phyloP scores from a whole-genome alignment of 2,113 vertebrate species.

The Trichechus manatus region DNA sequence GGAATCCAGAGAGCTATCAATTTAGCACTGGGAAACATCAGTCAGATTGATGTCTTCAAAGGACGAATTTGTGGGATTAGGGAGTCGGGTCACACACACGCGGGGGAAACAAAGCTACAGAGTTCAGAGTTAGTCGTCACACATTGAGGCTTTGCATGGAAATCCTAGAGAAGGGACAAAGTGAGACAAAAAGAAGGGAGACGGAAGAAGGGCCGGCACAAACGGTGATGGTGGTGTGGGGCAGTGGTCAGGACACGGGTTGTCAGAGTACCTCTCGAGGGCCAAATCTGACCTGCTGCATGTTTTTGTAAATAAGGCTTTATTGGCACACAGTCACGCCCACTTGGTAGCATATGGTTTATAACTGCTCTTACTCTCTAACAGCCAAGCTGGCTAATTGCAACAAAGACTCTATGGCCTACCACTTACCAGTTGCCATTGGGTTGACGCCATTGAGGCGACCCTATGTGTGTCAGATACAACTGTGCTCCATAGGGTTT shows the following conservation, averaged over 20 bases:
- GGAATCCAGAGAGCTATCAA: conserved; percentile 40
- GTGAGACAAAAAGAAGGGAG: neutral
- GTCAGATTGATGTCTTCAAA: conserved; percentile 69
- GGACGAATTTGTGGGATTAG: conserved; percentile 53
- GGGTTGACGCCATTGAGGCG: neutral
- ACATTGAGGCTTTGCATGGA: conserved; percentile 8
- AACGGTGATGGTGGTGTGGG: too few species aligned
- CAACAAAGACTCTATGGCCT: neutral
- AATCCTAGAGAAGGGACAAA: conserved; percentile 14
- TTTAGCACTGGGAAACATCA: conserved; percentile 70
- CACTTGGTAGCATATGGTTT: neutral
- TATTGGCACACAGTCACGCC: neutral
- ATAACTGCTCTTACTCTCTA: neutral
- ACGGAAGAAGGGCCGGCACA: neutral
- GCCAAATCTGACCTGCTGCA: neutral
- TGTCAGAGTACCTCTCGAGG: too few species aligned
- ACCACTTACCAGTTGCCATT: neutral
- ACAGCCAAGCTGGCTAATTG: neutral
- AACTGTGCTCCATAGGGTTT: neutral
- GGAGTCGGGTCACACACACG: neutral
- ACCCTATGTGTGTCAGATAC: neutral
- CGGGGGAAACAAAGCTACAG: conserved; percentile 56
- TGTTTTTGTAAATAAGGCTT: conserved; percentile 56
- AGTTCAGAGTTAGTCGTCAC: conserved; percentile 48
- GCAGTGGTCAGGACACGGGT: neutral